A percentile compares a stretch with the other conserved stretches of the same genome.
phyloP scores from a whole-genome alignment of 2,797 vertebrate species.

The Sebastes hubbsi region DNA sequence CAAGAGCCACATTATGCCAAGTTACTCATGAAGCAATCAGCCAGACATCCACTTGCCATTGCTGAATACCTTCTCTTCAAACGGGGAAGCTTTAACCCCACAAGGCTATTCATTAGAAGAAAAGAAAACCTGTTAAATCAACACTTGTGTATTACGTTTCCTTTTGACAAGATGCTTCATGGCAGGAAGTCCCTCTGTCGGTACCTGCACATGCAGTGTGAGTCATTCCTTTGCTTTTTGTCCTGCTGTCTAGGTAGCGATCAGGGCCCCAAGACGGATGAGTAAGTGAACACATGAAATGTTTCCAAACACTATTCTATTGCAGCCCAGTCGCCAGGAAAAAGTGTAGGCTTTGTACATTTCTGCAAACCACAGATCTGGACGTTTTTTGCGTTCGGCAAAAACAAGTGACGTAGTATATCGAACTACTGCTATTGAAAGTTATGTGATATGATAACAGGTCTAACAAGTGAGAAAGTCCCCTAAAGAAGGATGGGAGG shows the following conservation, averaged over 20 bases:
- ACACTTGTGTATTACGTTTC: constrained; percentile 59
- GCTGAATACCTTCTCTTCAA: constrained; percentile 55
- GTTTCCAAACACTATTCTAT: background rate
- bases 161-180: constrained; percentile 46
- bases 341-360: background rate
- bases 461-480: background rate
- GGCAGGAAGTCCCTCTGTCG: constrained; percentile 48
- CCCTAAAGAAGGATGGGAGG: background rate
- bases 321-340: background rate
- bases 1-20: constrained; percentile 42
- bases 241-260: background rate
- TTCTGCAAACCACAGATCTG: background rate
- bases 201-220: constrained; percentile 17
- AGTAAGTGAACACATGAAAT: background rate
- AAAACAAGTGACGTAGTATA: background rate
- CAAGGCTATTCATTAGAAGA: constrained; percentile 41
- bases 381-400: background rate
- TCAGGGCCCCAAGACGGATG: background rate
- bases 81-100: constrained; percentile 61
- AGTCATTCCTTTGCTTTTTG: constrained; percentile 24
- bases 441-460: background rate
- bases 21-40: constrained; percentile 45
- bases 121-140: constrained; percentile 50
- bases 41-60: constrained; percentile 26
- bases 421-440: too few species aligned